These are phyloP conservation scores for Hippocampus abdominalis DNA, from an alignment of 2,113 vertebrate genomes.

Conservation along the genomic window DNA sequence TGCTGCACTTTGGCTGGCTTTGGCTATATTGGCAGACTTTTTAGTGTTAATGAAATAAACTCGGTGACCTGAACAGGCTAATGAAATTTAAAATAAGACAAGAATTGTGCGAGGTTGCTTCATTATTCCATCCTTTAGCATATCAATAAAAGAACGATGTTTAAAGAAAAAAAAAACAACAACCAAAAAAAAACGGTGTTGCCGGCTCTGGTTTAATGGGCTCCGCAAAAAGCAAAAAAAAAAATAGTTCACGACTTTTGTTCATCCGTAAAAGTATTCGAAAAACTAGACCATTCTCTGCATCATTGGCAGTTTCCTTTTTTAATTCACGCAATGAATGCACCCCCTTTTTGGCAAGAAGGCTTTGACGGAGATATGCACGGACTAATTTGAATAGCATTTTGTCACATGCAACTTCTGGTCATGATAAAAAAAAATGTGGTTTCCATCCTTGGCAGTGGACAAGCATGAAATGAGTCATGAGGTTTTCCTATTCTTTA, in stretches of 20 bases:
- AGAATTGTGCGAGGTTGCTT: neutral
- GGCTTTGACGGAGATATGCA: neutral
- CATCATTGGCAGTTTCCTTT: neutral
- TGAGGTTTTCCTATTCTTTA: neutral
- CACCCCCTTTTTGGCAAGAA: neutral
- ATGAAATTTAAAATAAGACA: neutral
- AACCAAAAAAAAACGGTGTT: neutral
- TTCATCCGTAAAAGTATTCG: neutral
- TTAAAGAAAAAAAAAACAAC: neutral
- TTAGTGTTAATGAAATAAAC: conserved; percentile 13
- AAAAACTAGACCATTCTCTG: neutral
- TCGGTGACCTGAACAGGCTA: conserved; percentile 4
- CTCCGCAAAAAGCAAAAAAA: neutral
- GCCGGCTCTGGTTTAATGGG: neutral
- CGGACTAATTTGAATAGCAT: neutral
- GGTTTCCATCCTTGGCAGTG: conserved; percentile 1
- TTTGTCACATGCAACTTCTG: neutral
- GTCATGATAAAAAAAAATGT: neutral
- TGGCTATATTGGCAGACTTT: conserved; percentile 9
- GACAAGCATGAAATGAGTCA: neutral
- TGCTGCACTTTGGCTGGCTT: conserved; percentile 14
- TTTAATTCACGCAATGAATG: neutral
- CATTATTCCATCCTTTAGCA: neutral
- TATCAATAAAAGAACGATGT: neutral
- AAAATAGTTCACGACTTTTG: neutral